A percentile compares a stretch with the other conserved stretches of the same genome.
These are phyloP conservation scores for Psilopogon haemacephalus DNA, from an alignment of 2,113 vertebrate species.

Conservation along the genomic window DNA sequence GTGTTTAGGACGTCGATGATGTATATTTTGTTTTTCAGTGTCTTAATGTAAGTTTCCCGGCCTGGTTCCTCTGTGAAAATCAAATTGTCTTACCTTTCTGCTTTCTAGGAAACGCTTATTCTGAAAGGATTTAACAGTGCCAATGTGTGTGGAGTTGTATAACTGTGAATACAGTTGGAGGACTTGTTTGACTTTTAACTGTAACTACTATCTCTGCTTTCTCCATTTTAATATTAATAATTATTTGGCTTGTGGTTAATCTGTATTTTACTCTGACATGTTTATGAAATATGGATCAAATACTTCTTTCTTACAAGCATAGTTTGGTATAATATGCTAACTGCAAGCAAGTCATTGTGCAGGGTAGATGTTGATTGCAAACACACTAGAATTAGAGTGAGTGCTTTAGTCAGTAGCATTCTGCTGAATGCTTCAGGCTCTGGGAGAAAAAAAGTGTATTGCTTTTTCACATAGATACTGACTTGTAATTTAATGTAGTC, in stretches of 20 bases:
- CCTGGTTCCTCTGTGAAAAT: background rate
- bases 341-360: background rate
- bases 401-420: background rate
- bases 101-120: slow-evolving; percentile 67
- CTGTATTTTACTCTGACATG: background rate
- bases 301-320: background rate
- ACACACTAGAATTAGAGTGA: background rate
- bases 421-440: background rate
- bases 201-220: slow-evolving; percentile 27
- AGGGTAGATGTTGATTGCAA: background rate
- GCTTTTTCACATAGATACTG: background rate
- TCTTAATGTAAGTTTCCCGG: background rate
- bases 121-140: background rate
- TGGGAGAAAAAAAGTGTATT: background rate
- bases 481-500: background rate
- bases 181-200: slow-evolving; percentile 62
- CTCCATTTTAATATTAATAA: slow-evolving; percentile 8
- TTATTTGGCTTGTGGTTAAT: background rate
- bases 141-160: background rate
- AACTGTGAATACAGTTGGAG: background rate
- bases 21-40: background rate
- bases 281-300: background rate
- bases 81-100: slow-evolving; percentile 36
- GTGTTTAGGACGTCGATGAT: background rate
- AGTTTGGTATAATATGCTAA: background rate